These are phyloP conservation scores for Exaiptasia diaphana DNA, from an alignment of 64 coral and sea anemone genomes.

Conservation along the genomic window DNA sequence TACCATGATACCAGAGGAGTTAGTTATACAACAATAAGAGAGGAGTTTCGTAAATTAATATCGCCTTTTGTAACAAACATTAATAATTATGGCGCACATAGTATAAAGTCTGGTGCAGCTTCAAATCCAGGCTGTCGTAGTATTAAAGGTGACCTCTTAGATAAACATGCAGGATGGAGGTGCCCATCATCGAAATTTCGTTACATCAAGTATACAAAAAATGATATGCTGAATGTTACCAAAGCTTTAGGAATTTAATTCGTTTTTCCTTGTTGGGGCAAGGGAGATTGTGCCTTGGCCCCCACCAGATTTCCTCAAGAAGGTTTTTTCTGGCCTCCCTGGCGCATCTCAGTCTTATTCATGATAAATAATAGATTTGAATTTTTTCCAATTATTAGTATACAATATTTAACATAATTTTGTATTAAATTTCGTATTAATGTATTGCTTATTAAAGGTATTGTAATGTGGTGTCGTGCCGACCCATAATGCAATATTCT, in stretches of 20 bases:
- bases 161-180: slow-evolving; percentile 1
- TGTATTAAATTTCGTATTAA: too few species aligned
- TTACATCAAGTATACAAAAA: background rate
- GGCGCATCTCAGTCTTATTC: background rate
- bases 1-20: background rate
- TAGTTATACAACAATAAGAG: background rate
- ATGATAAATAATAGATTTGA: too few species aligned
- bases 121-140: background rate
- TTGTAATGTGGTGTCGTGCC: too few species aligned
- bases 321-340: background rate
- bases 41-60: background rate
- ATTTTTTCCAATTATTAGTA: too few species aligned
- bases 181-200: background rate
- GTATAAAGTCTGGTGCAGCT: slow-evolving; percentile 17
- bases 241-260: too few species aligned
- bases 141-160: background rate
- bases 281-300: background rate
- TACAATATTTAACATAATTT: too few species aligned
- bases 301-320: background rate
- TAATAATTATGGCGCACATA: background rate
- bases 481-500: too few species aligned
- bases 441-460: too few species aligned
- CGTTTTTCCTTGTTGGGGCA: background rate
- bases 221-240: background rate
- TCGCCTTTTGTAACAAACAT: background rate